phyloP scores from a whole-genome alignment of 2,113 vertebrate species.

The Rhinoptilus africanus region DNA sequence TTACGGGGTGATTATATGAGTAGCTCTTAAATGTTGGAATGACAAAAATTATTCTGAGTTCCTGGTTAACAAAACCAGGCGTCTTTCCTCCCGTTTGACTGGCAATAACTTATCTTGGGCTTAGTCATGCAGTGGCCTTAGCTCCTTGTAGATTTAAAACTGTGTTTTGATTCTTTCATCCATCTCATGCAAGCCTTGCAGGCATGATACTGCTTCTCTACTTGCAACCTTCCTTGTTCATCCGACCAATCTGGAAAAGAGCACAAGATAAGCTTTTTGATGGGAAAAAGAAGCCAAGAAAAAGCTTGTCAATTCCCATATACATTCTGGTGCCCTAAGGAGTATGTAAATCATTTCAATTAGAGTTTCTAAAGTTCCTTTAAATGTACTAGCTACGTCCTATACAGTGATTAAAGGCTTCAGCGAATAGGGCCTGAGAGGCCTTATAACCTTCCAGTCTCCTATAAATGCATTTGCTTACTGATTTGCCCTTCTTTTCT shows the following conservation, averaged over 20 bases:
- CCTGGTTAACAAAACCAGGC: not conserved
- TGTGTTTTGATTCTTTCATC: not conserved
- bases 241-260: not conserved
- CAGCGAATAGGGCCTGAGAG: not conserved
- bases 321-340: not conserved
- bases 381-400: not conserved
- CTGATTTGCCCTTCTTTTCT: not conserved
- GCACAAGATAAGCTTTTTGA: not conserved
- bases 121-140: constrained; percentile 3
- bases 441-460: not conserved
- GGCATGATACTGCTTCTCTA: not conserved
- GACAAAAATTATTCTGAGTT: not conserved
- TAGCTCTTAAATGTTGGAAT: not conserved
- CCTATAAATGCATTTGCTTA: not conserved
- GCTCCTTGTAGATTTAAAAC: not conserved
- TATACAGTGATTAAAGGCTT: not conserved
- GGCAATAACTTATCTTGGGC: not conserved
- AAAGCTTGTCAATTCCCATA: not conserved
- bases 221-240: not conserved
- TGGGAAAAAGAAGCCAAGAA: not conserved
- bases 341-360: not conserved
- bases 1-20: not conserved
- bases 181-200: not conserved
- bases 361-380: not conserved
- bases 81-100: not conserved